Evolutionary conservation across 2,113 vertebrate genomes (phyloP), one percentile per base, ranked within the genome.

Genomic region (Mesocricetus auratus): DNA sequence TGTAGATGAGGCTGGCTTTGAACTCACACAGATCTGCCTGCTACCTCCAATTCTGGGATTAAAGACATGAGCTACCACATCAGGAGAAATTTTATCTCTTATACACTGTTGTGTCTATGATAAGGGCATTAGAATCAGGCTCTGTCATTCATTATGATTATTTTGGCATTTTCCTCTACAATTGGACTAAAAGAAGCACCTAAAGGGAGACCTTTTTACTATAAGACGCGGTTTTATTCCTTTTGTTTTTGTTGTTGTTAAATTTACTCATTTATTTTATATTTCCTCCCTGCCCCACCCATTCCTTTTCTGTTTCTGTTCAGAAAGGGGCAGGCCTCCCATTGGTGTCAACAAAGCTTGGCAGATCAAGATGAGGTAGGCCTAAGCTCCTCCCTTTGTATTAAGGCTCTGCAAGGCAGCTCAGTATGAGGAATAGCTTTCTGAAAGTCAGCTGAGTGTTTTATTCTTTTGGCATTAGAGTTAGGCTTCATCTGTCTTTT

Each of bases 401-500:
- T 68, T 15, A 68, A 68, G 29, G 29, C 31, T 68, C 12, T 12
- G 31, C 66, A 68, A 68, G 4, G 29, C 62, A 66, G 31, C 64
- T 3, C 26, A 66, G 64, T 66, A 31, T 66, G 64, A 68, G 12
- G 5, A 68, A 68, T 68, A 16, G 6, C 5, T 68, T 68, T 31
- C 64, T 66, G 64, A 13, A 66, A 31, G 26, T 9, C 26, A 64
- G 62, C 24, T 3, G 9, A 64, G 9, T 13, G 29, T 39, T 77
- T 82, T 81, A 24, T 4, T 56, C 24, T 81, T 92, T 74, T 69
- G 69, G 79, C 13, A 58, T 11, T 60, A 42, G 92, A 33, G 26
- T 88, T 68, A 39, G 50, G 90, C 91, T 69, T 96, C 85, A 96
- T 56, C 64, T 19, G 12, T 79, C n/a, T 93, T 96, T 81, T n/a